A percentile compares a stretch with the other conserved stretches of the same genome.
Conservation (phyloP, 2,888 invertebrate species). For the Lordiphosa fenestrarum region DNA sequence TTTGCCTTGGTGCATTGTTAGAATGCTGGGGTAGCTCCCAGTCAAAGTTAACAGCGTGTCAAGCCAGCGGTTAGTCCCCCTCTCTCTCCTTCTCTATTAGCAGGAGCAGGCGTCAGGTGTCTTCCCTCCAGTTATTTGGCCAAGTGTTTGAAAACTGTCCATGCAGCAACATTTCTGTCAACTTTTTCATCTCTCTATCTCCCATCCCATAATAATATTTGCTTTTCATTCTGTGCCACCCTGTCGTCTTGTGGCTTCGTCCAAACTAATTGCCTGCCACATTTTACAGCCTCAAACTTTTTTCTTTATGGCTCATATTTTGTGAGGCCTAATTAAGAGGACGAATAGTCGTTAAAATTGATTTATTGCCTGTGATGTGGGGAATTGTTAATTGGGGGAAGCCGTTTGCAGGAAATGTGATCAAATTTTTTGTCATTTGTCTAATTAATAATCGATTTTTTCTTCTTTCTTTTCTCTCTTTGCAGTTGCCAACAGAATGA, state of each 20-base stretch:
- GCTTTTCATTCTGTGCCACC: slow-evolving; percentile 45
- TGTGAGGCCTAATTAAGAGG: slow-evolving; percentile 15
- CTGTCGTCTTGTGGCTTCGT: slow-evolving; percentile 14
- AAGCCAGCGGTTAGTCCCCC: slow-evolving; percentile 52
- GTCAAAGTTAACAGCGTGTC: slow-evolving; percentile 52
- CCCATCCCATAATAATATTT: slow-evolving; percentile 55
- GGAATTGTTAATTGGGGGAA: slow-evolving; percentile 39
- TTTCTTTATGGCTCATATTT: slow-evolving; percentile 52
- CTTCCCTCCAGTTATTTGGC: slow-evolving; percentile 46
- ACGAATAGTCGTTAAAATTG: slow-evolving; percentile 47
- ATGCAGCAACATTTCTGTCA: slow-evolving; percentile 20
- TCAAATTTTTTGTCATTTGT: slow-evolving; percentile 11
- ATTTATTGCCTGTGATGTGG: slow-evolving; percentile 39
- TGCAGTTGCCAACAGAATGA: slow-evolving; percentile 35
- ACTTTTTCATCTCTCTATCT: neutral
- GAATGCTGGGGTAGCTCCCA: slow-evolving; percentile 12
- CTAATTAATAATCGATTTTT: slow-evolving; percentile 15
- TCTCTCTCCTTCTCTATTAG: slow-evolving; percentile 26
- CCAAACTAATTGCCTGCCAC: slow-evolving; percentile 57
- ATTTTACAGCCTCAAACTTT: slow-evolving; percentile 51
- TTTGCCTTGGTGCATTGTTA: slow-evolving; percentile 19
- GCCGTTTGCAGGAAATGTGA: neutral
- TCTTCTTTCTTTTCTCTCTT: slow-evolving; percentile 27
- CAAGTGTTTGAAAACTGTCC: slow-evolving; percentile 53
- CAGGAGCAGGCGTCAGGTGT: slow-evolving; percentile 17